Conservation (phyloP, 2,797 vertebrate species). For the Bucorvus abyssinicus region DNA sequence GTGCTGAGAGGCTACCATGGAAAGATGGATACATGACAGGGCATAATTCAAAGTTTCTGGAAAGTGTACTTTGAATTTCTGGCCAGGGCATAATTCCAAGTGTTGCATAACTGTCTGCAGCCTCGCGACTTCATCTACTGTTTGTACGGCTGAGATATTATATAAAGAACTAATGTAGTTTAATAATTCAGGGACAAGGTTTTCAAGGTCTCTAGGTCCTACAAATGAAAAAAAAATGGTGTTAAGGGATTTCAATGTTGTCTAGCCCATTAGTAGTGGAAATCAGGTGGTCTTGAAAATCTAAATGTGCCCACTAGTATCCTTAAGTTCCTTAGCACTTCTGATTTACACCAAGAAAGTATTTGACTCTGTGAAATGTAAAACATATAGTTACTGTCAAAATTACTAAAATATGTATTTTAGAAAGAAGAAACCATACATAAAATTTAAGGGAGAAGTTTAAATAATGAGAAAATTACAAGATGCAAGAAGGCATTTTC, state of each 20-base stretch:
- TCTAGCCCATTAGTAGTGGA: neutral
- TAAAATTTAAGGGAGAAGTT: neutral
- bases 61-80: slow-evolving; percentile 49
- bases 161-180: neutral
- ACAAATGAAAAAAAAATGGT: neutral
- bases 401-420: neutral
- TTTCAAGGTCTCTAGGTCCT: neutral
- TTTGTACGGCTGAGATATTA: neutral
- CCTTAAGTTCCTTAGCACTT: neutral
- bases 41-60: slow-evolving; percentile 43
- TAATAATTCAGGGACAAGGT: neutral
- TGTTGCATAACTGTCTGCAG: slow-evolving; percentile 30
- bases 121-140: neutral
- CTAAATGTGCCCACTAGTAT: neutral
- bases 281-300: neutral
- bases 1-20: neutral
- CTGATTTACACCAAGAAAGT: neutral
- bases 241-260: neutral
- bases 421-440: neutral
- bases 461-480: neutral
- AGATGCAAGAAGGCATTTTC: neutral
- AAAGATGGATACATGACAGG: slow-evolving; percentile 9
- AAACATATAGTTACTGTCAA: neutral
- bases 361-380: neutral
- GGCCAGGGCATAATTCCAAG: slow-evolving; percentile 37